phyloP scores from a whole-genome alignment of 2,797 vertebrate genomes.

The Craterocephalus amniculus region DNA sequence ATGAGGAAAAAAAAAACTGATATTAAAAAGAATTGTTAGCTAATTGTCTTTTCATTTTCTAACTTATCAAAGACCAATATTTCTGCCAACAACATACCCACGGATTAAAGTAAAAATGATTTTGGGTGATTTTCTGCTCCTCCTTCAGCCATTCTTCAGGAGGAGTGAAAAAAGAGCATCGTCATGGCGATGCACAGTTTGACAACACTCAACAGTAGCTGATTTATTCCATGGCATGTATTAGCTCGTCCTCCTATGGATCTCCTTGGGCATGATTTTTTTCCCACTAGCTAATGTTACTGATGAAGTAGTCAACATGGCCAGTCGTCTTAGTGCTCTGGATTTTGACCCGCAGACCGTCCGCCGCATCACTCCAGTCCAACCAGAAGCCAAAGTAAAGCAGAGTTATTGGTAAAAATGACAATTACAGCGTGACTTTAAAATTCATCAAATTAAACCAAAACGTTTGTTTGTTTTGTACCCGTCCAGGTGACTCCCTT shows the following conservation, averaged over 20 bases:
- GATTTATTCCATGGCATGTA: background rate
- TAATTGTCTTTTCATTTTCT: too few species aligned
- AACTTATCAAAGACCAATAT: too few species aligned
- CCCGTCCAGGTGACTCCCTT: conserved; percentile 79
- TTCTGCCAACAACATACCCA: too few species aligned
- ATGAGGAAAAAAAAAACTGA: too few species aligned
- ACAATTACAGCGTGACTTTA: too few species aligned
- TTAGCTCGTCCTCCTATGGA: background rate
- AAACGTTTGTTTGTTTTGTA: background rate
- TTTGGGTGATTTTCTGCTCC: background rate
- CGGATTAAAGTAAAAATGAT: background rate
- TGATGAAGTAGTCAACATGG: background rate
- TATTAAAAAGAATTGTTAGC: too few species aligned
- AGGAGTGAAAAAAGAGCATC: background rate
- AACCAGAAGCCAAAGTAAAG: too few species aligned
- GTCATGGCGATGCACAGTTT: background rate
- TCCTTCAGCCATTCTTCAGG: background rate
- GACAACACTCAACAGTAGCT: background rate
- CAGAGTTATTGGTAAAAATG: background rate
- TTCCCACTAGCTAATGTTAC: too few species aligned
- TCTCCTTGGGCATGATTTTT: background rate
- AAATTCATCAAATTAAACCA: background rate
- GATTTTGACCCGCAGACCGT: background rate
- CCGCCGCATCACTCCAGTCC: background rate
- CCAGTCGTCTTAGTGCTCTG: background rate